Percentiles rank a stretch among this genome's conserved stretches.
Conservation (phyloP, 2,888 invertebrate genomes). For the Brachyptera risi region DNA sequence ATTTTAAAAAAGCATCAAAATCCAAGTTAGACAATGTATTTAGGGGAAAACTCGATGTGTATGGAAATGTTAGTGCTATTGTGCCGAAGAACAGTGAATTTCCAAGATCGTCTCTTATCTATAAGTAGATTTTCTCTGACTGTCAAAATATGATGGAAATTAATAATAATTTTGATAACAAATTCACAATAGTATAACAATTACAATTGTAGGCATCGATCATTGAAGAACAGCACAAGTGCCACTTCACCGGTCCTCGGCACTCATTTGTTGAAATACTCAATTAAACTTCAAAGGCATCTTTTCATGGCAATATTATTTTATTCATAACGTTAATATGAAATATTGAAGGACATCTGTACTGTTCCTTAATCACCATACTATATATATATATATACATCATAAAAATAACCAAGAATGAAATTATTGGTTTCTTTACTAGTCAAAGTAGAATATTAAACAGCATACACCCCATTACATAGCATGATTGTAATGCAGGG, state of each 20-base stretch:
- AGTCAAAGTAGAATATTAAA: too few relatives aligned
- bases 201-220: conserved; percentile 16
- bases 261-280: conserved; percentile 48
- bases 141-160: conserved; percentile 27
- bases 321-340: conserved; percentile 23
- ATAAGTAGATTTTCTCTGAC: conserved; percentile 30
- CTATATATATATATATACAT: conserved; percentile 11
- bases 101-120: conserved; percentile 28
- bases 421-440: not conserved
- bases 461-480: too few relatives aligned
- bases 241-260: conserved; percentile 48
- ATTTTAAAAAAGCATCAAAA: too few relatives aligned
- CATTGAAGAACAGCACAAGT: conserved; percentile 35
- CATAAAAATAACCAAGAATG: not conserved
- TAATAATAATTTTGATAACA: conserved; percentile 14
- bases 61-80: conserved; percentile 42
- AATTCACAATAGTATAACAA: too few relatives aligned
- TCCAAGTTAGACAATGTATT: too few relatives aligned
- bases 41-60: conserved; percentile 24
- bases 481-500: too few relatives aligned
- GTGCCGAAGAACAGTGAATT: conserved; percentile 82
- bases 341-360: conserved; percentile 33
- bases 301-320: conserved; percentile 36
- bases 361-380: conserved; percentile 30
- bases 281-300: conserved; percentile 41